A percentile compares a stretch with the other conserved stretches of the same genome.
These are phyloP conservation scores for Chamaedrilus cognettii DNA, from an alignment of 2,888 invertebrate genomes.

Conservation along the genomic window DNA sequence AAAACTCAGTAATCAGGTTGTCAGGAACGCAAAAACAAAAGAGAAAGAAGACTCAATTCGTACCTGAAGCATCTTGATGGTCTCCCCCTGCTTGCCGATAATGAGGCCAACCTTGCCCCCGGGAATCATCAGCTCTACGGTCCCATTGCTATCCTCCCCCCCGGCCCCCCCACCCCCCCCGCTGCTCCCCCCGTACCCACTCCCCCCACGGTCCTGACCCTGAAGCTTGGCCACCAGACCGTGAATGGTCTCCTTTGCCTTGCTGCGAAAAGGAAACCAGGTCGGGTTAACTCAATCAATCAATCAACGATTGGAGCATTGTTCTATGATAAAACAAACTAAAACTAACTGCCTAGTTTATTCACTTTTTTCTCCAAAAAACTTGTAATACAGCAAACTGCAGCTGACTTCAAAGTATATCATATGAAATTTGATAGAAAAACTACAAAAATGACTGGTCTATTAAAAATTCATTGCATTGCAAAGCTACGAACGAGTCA, in stretches of 20 bases:
- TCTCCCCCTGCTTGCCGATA: constrained; percentile 99
- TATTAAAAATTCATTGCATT: too few species aligned
- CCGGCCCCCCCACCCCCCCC: neutral
- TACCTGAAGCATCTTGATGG: constrained; percentile 81
- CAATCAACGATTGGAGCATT: too few species aligned
- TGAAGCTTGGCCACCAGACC: constrained; percentile 20
- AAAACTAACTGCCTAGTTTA: too few species aligned
- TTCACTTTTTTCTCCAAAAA: too few species aligned
- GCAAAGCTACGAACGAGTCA: too few species aligned
- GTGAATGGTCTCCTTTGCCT: constrained; percentile 21
- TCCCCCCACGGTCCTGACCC: neutral
- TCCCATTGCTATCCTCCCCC: constrained; percentile 9
- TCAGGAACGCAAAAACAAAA: neutral
- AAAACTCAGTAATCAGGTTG: too few species aligned
- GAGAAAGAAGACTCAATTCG: neutral
- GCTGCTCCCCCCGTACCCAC: neutral
- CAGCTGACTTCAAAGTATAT: too few species aligned
- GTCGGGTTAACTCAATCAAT: too few species aligned
- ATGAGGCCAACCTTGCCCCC: constrained; percentile 97
- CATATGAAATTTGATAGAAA: too few species aligned
- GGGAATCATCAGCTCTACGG: constrained; percentile 89
- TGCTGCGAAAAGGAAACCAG: constrained; percentile 11
- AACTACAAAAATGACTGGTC: too few species aligned
- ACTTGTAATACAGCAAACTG: too few species aligned
- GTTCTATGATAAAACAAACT: too few species aligned